A percentile compares a stretch with the other conserved stretches of the same genome.
phyloP scores from a whole-genome alignment of 2,113 vertebrate genomes.

The Nasalis larvatus region DNA sequence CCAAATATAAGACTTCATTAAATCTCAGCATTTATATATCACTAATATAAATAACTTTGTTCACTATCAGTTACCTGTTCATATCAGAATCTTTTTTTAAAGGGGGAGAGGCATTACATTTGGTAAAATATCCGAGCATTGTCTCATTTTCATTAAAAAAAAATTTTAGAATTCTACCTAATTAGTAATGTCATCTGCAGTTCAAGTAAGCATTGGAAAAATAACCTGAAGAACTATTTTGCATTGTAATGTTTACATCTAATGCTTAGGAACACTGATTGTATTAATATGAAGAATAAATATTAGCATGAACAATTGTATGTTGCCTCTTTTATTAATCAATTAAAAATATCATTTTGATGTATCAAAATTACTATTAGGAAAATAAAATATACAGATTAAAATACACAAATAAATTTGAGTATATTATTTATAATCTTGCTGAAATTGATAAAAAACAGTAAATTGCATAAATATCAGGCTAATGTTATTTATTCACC shows the following conservation, averaged over 20 bases:
- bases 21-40: neutral
- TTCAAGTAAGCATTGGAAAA: neutral
- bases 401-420: neutral
- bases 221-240: neutral
- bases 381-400: neutral
- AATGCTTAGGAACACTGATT: neutral
- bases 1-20: neutral
- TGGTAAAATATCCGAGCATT: neutral
- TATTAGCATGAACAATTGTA: neutral
- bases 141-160: slow-evolving; percentile 19
- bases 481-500: neutral
- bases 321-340: neutral
- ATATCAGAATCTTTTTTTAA: neutral
- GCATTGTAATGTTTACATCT: neutral
- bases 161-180: neutral
- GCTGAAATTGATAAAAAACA: neutral
- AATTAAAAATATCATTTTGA: neutral
- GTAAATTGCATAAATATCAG: neutral
- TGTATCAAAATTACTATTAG: neutral
- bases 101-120: neutral
- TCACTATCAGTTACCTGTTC: neutral
- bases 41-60: neutral
- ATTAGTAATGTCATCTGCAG: neutral
- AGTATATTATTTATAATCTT: neutral
- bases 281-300: neutral